These are phyloP conservation scores for Leucozona laternaria DNA, from an alignment of 2,888 invertebrate species.

Conservation along the genomic window DNA sequence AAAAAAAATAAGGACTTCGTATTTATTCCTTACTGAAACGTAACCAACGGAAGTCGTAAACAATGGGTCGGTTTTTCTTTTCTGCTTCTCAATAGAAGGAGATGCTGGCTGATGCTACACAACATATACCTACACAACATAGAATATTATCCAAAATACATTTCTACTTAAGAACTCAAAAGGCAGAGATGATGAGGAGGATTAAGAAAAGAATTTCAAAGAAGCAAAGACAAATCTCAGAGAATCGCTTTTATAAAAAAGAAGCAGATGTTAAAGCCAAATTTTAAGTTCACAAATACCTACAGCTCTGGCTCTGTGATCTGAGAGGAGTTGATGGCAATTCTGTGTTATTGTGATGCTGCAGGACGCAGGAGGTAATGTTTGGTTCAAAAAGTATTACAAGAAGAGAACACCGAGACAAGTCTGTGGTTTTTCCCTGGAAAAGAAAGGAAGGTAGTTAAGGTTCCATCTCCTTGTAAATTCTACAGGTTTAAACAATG, in stretches of 20 bases:
- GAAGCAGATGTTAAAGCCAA: constrained; percentile 64
- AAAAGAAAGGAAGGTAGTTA: background rate
- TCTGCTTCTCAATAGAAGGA: constrained; percentile 55
- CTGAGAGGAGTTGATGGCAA: background rate
- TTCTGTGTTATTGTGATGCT: constrained; percentile 11
- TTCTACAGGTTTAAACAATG: background rate
- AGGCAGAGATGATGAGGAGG: constrained; percentile 74
- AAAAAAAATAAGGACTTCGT: constrained; percentile 23
- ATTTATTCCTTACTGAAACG: constrained; percentile 46
- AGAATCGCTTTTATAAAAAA: constrained; percentile 37
- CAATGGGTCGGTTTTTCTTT: constrained; percentile 67
- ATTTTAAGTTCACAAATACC: constrained; percentile 37
- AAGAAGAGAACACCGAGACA: background rate
- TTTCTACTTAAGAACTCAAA: constrained; percentile 69
- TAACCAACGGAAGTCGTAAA: constrained; percentile 74
- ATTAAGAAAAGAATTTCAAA: constrained; percentile 63
- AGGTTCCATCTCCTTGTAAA: background rate
- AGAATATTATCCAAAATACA: constrained; percentile 46
- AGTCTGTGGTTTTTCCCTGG: background rate
- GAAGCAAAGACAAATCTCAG: constrained; percentile 64
- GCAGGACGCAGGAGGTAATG: constrained; percentile 28
- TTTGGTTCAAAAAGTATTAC: background rate
- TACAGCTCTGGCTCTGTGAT: too few relatives aligned
- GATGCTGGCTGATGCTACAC: constrained; percentile 31
- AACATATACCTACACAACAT: background rate